Percentiles rank a stretch among this genome's conserved stretches.
Conservation (phyloP, 1,140 invertebrate species). For the Dufourea novaeangliae region DNA sequence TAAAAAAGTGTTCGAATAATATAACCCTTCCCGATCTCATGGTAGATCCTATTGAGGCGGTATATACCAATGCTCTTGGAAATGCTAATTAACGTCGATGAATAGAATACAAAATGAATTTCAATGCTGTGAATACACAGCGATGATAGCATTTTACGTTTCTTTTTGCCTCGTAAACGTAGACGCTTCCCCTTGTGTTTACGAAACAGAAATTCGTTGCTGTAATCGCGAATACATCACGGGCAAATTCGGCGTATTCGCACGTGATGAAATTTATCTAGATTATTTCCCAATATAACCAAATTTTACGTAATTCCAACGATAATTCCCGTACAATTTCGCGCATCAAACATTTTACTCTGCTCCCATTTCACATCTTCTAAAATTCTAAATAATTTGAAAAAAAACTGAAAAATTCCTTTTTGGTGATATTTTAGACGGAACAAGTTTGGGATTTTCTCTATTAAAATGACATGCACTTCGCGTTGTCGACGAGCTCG, state of each 20-base stretch:
- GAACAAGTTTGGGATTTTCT: too few species aligned
- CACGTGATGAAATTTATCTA: background rate
- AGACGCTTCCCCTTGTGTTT: background rate
- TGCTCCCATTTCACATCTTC: background rate
- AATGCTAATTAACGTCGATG: background rate
- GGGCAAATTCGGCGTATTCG: background rate
- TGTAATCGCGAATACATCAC: background rate
- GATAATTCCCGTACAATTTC: background rate
- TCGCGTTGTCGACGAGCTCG: too few species aligned
- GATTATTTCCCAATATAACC: background rate
- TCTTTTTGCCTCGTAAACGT: background rate
- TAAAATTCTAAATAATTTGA: too few species aligned
- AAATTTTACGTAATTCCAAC: constrained; percentile 8
- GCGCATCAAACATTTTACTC: background rate
- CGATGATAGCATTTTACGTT: background rate
- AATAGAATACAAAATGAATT: background rate
- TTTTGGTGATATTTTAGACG: too few species aligned
- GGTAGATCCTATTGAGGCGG: background rate
- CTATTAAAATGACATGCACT: too few species aligned
- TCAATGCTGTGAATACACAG: background rate
- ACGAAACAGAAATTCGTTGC: background rate
- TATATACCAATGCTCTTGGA: background rate
- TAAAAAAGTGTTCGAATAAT: background rate
- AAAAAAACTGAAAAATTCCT: background rate
- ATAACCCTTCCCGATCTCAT: background rate